These are phyloP conservation scores for Cloeon dipterum DNA, from an alignment of 2,888 invertebrate genomes.

Conservation along the genomic window DNA sequence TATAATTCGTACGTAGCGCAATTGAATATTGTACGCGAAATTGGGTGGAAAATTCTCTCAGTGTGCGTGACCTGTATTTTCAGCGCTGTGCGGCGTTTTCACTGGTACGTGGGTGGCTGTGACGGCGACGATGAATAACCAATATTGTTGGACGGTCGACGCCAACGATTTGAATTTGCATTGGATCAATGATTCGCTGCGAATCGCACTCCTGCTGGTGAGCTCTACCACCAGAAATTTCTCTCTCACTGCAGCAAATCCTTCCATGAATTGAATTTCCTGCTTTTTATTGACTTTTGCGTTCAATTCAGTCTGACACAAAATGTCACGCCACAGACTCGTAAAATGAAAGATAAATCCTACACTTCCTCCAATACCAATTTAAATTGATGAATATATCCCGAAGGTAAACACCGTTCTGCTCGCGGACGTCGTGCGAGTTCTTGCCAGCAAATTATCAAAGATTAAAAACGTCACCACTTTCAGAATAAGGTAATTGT, in stretches of 20 bases:
- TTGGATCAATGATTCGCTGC: conserved; percentile 35
- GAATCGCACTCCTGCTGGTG: conserved; percentile 26
- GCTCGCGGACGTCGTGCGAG: conserved; percentile 36
- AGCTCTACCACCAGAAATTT: conserved; percentile 2
- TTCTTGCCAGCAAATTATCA: conserved; percentile 35
- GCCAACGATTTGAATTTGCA: conserved; percentile 24
- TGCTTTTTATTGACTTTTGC: no score
- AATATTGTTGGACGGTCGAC: conserved; percentile 37
- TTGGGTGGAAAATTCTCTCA: not conserved
- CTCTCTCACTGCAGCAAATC: not conserved
- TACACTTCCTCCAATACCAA: not conserved
- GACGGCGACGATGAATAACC: conserved; percentile 24
- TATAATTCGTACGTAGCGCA: not conserved
- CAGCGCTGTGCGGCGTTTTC: conserved; percentile 24
- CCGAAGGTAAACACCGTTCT: conserved; percentile 29
- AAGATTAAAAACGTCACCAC: conserved; percentile 17
- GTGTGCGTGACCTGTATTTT: no score
- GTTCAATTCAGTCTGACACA: not conserved
- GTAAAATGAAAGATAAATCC: not conserved
- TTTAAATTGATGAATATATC: not conserved
- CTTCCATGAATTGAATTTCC: not conserved
- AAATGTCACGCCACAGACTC: not conserved
- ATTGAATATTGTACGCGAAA: not conserved
- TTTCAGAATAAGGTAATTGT: conserved; percentile 5
- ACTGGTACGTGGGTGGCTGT: conserved; percentile 28